These are phyloP conservation scores for Solen grandis DNA, from an alignment of 1,140 invertebrate species.

Conservation along the genomic window DNA sequence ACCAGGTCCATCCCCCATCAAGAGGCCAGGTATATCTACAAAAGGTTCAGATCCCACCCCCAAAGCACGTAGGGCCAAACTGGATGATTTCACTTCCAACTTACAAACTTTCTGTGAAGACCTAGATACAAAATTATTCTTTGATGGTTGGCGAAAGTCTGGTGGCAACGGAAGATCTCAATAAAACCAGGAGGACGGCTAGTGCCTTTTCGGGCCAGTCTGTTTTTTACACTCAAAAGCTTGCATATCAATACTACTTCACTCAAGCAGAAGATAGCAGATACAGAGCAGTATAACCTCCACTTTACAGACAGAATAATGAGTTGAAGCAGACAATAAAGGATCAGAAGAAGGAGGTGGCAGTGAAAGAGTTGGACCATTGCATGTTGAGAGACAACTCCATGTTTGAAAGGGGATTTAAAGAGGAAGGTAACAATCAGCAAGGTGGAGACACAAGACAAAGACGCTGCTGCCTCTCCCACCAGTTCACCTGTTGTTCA, in stretches of 20 bases:
- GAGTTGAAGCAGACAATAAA: too few relatives aligned
- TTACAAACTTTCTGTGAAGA: slow-evolving; percentile 2
- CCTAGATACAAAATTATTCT: slow-evolving; percentile 4
- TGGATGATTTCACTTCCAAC: not conserved
- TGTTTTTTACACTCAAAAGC: not conserved
- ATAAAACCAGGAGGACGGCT: not conserved
- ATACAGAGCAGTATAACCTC: slow-evolving; percentile 3
- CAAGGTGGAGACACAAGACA: too few relatives aligned
- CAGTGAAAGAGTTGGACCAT: too few relatives aligned
- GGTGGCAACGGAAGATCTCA: not conserved
- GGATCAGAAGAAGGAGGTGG: too few relatives aligned
- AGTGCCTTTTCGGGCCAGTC: not conserved
- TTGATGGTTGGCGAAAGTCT: not conserved
- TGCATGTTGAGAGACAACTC: too few relatives aligned
- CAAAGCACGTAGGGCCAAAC: not conserved
- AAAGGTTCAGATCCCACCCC: too few relatives aligned
- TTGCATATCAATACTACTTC: not conserved
- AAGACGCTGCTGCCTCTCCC: too few relatives aligned
- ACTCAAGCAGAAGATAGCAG: not conserved
- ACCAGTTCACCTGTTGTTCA: too few relatives aligned
- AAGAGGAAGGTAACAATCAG: too few relatives aligned
- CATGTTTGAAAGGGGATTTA: too few relatives aligned
- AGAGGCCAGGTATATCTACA: too few relatives aligned
- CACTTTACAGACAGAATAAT: not conserved
- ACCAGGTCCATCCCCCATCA: not conserved